Base-by-base conservation (phyloP, 2,888 invertebrate genomes). In the Epirrita christyi region DNA sequence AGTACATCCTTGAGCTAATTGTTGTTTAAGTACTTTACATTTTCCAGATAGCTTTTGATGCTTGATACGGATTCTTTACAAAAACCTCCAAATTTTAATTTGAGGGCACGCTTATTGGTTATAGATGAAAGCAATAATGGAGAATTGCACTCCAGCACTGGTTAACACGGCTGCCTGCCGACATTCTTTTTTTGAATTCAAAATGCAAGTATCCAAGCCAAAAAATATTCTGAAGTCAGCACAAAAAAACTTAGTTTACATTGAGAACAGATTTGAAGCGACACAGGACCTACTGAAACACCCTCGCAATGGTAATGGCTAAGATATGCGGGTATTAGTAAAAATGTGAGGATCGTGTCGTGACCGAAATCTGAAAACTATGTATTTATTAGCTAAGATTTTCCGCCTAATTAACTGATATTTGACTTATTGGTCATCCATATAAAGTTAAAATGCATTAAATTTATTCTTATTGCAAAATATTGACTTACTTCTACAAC, bases 291-390 rank as follows among this genome's bases (percentile, higher is more conserved):
- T 63, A 55, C 68, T 49, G 66, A 70, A 59, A 78, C 67, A 68
- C 67, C 68, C 51, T 67, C 56, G 69, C 71, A 75, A 77, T 75
- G 76, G 73, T 69, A 73, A 60, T 45, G 45, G 45, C 52, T 53
- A 45, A 40, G 27, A 53, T 45, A 62, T 67, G 70, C 61, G 64
- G 69, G 80, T 78, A 81, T 83, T 81, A 82, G 68, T 73, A 78
- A 82, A 80, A 83, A 82, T 85, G 83, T 80, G 77, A 73, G 59
- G 57, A 72, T 80, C 81, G 77, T 76, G 67, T 73, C 74, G 73
- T 78, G 77, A 74, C 72, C 75, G 62, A 46, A 57, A 61, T 70
- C 68, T 68, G n/a, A n/a, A 50, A 59, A 62, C 57, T 51, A 51
- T 70, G 74, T 21, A 76, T 72, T 71, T 76, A 78, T 13, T 40